Percentiles rank a stretch among this genome's conserved stretches.
Evolutionary conservation across 2,797 vertebrate species (phyloP).

Genomic region (Epinephelus malabaricus): DNA sequence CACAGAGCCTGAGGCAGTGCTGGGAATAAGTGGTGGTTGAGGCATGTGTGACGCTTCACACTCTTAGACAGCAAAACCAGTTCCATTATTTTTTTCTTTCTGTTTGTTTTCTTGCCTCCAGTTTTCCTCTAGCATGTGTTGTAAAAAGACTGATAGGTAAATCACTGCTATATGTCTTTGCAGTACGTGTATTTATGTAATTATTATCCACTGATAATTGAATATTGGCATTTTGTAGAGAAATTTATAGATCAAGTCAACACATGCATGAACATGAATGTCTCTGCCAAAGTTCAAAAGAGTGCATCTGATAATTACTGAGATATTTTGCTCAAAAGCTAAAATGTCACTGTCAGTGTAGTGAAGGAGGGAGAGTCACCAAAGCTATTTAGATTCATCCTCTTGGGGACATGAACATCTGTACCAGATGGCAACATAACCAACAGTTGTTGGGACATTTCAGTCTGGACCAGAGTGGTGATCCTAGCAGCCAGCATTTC

Average conservation of each 20-base stretch:
- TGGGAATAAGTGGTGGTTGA: too few relatives aligned
- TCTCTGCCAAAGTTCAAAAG: neutral
- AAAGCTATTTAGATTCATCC: too few relatives aligned
- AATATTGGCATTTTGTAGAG: conserved; percentile 8
- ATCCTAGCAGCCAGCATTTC: neutral
- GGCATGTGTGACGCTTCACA: conserved; percentile 5
- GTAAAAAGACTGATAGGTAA: neutral
- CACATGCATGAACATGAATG: neutral
- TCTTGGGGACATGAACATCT: too few relatives aligned
- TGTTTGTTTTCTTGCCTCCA: conserved; percentile 68
- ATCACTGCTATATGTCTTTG: neutral
- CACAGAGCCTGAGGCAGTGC: conserved; percentile 28
- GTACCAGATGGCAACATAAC: neutral
- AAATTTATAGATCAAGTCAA: neutral
- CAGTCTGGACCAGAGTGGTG: neutral
- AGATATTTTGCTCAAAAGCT: neutral
- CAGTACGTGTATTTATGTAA: neutral
- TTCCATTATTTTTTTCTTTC: conserved; percentile 42
- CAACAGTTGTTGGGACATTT: neutral
- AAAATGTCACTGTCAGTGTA: neutral
- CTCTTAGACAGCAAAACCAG: neutral
- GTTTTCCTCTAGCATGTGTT: conserved; percentile 32
- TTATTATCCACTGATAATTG: neutral
- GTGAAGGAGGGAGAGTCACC: too few relatives aligned
- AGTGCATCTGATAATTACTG: neutral